Conservation (phyloP, 2,888 invertebrate species). For the Coremacera marginata region DNA sequence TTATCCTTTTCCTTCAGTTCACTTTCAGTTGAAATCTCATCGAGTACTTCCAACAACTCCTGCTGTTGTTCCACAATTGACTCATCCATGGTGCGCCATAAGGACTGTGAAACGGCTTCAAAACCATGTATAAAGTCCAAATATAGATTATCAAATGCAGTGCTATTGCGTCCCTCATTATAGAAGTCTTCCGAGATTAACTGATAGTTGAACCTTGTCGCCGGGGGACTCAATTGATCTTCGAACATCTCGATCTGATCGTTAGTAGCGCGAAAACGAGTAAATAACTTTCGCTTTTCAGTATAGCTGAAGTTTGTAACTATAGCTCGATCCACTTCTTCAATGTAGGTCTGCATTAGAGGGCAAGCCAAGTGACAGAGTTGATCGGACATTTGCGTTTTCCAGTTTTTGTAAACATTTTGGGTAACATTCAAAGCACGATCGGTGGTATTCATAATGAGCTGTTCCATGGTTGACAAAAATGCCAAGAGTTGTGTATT, state of each 20-base stretch:
- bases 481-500: constrained; percentile 42
- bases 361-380: constrained; percentile 40
- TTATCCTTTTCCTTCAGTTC: constrained; percentile 50
- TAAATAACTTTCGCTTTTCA: constrained; percentile 47
- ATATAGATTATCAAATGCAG: constrained; percentile 52
- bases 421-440: constrained; percentile 46
- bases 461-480: constrained; percentile 43
- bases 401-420: constrained; percentile 47
- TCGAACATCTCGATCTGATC: constrained; percentile 42
- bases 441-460: constrained; percentile 49
- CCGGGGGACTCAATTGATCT: not conserved
- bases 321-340: constrained; percentile 38
- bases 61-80: constrained; percentile 46
- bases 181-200: constrained; percentile 50
- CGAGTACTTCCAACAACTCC: constrained; percentile 49
- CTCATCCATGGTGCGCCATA: constrained; percentile 45
- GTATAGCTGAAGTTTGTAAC: constrained; percentile 40
- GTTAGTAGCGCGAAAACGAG: constrained; percentile 46
- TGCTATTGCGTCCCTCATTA: constrained; percentile 43
- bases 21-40: constrained; percentile 49
- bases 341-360: constrained; percentile 44
- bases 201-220: constrained; percentile 21
- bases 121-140: constrained; percentile 48
- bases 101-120: constrained; percentile 37
- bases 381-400: constrained; percentile 28